Conservation (phyloP, 2,797 vertebrate genomes). For the Microctenopoma steveboyesi region DNA sequence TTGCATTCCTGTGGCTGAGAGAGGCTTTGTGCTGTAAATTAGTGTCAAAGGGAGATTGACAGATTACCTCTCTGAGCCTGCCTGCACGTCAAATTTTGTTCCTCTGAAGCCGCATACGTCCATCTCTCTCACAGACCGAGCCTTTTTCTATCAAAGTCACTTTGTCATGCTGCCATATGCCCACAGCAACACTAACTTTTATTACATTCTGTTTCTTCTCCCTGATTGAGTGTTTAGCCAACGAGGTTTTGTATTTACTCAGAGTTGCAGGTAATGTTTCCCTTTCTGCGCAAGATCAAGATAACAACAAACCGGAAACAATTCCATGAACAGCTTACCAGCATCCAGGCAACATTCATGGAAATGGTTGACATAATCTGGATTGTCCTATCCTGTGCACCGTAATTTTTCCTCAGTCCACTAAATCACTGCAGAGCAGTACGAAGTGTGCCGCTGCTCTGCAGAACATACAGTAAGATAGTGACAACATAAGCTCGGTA, state of each 20-base stretch:
- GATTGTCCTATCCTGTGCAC: constrained; percentile 40
- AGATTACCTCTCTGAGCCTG: constrained; percentile 62
- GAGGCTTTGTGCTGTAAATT: constrained; percentile 62
- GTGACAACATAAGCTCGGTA: constrained; percentile 85
- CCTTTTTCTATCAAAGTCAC: constrained; percentile 52
- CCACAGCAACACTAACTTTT: constrained; percentile 36
- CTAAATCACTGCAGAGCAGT: constrained; percentile 66
- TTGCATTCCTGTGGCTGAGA: constrained; percentile 50
- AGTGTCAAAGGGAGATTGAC: constrained; percentile 68
- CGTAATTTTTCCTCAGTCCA: constrained; percentile 59
- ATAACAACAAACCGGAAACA: constrained; percentile 18
- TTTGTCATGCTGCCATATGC: constrained; percentile 42
- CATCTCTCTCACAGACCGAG: constrained; percentile 41
- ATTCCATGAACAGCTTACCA: constrained; percentile 12
- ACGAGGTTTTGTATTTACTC: not conserved
- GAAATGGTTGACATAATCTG: constrained; percentile 48
- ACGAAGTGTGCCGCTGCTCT: constrained; percentile 63
- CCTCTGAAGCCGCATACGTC: constrained; percentile 49
- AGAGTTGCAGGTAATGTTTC: constrained; percentile 10
- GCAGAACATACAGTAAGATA: constrained; percentile 73
- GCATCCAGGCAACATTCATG: constrained; percentile 5
- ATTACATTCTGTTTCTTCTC: constrained; percentile 36
- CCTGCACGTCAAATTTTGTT: constrained; percentile 59
- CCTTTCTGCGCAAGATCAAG: constrained; percentile 19
- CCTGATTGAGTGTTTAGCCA: constrained; percentile 4